Evolutionary conservation across 2,113 vertebrate genomes (phyloP).

Genomic region (Eleginops maclovinus): DNA sequence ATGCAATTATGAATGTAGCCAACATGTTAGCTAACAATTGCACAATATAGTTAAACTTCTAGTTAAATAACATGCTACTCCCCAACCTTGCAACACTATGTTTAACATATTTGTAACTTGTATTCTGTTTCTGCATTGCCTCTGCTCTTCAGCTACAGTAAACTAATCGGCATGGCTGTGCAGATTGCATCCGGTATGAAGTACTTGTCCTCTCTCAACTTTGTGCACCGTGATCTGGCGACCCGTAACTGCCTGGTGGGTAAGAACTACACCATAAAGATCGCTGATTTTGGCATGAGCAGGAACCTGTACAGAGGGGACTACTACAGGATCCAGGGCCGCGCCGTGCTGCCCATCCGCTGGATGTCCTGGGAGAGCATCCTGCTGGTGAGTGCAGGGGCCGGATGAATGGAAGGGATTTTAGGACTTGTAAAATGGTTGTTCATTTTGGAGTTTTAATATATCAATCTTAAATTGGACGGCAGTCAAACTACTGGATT

Average conservation of each 20-base stretch:
- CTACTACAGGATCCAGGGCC: slow-evolving; percentile 97
- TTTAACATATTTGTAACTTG: background rate
- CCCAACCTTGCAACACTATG: background rate
- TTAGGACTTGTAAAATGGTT: too few relatives aligned
- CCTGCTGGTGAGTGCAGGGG: slow-evolving; percentile 92
- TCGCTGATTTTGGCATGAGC: slow-evolving; percentile 98
- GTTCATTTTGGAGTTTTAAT: too few relatives aligned
- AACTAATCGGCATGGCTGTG: slow-evolving; percentile 90
- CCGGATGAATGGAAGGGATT: too few relatives aligned
- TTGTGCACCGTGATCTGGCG: slow-evolving; percentile 97
- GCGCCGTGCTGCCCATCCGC: slow-evolving; percentile 97
- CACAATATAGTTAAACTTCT: too few relatives aligned
- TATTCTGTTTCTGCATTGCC: slow-evolving; percentile 2
- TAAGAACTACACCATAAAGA: slow-evolving; percentile 95
- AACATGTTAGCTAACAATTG: too few relatives aligned
- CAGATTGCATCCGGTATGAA: slow-evolving; percentile 98
- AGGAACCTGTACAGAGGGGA: slow-evolving; percentile 97
- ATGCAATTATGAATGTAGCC: too few relatives aligned
- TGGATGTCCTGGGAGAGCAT: slow-evolving; percentile 99
- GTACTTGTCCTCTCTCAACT: slow-evolving; percentile 97
- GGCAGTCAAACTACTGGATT: too few relatives aligned
- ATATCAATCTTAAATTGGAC: too few relatives aligned
- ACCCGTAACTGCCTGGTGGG: slow-evolving; percentile 98
- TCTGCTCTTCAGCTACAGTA: slow-evolving; percentile 81
- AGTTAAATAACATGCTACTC: too few relatives aligned